A percentile compares a stretch with the other conserved stretches of the same genome.
phyloP scores from a whole-genome alignment of 2,888 invertebrate genomes.

The Tipula vernalis region DNA sequence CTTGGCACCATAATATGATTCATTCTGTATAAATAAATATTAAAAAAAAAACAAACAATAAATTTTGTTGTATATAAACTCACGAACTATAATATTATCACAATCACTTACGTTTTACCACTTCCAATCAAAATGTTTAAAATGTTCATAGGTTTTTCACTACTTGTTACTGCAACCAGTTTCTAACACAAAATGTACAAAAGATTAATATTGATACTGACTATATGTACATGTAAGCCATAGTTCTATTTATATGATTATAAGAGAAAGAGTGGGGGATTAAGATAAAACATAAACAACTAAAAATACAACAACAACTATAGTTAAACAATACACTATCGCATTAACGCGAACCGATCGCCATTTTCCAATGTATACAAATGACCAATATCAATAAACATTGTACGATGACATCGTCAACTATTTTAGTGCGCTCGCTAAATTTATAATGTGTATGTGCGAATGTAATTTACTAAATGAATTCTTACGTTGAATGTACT shows the following conservation, averaged over 20 bases:
- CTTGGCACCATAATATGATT: neutral
- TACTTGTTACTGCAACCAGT: neutral
- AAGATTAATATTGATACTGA: neutral
- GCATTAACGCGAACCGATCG: neutral
- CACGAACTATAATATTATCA: neutral
- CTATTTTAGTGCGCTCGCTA: neutral
- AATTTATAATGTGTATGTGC: neutral
- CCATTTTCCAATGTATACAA: neutral
- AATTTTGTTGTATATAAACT: neutral
- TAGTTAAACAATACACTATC: neutral
- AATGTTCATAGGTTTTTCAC: neutral
- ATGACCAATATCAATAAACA: neutral
- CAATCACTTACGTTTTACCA: neutral
- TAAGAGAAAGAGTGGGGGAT: neutral
- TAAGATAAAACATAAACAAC: neutral
- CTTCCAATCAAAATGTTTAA: neutral
- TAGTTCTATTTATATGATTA: neutral
- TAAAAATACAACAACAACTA: neutral
- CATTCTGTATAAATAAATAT: neutral
- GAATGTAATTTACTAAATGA: neutral
- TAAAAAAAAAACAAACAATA: neutral
- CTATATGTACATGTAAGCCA: neutral
- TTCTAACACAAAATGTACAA: neutral
- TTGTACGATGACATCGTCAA: neutral
- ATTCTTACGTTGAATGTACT: neutral